These are phyloP conservation scores for Drosophila barbarae DNA, from an alignment of 2,888 invertebrate genomes.

Conservation along the genomic window DNA sequence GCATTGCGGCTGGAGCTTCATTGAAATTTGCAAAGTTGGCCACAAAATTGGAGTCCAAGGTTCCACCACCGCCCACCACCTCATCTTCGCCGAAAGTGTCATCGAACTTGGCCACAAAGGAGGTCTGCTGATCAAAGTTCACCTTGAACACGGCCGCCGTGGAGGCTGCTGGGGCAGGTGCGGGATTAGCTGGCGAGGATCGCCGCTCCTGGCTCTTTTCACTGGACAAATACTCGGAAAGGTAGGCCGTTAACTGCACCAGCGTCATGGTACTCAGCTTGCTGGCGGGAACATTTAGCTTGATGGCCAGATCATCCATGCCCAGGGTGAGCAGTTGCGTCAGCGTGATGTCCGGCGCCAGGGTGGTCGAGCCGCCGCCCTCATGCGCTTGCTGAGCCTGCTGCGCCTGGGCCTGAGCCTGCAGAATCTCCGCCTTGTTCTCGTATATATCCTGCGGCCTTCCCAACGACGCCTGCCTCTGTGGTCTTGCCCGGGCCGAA, in stretches of 20 bases:
- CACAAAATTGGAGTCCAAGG: conserved; percentile 80
- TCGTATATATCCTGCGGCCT: conserved; percentile 76
- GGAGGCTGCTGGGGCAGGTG: conserved; percentile 12
- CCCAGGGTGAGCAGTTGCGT: conserved; percentile 90
- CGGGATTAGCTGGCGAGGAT: conserved; percentile 24
- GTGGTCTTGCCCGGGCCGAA: conserved; percentile 69
- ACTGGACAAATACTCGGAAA: conserved; percentile 82
- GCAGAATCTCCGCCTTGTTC: conserved; percentile 77
- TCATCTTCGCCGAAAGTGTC: conserved; percentile 82
- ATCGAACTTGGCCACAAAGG: conserved; percentile 83
- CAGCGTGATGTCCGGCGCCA: conserved; percentile 86
- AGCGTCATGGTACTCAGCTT: conserved; percentile 92
- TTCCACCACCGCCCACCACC: conserved; percentile 16
- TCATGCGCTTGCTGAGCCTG: conserved; percentile 42
- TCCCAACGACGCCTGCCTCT: conserved; percentile 66
- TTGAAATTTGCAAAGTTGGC: conserved; percentile 85
- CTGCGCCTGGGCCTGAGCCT: conserved; percentile 62
- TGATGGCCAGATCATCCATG: conserved; percentile 88
- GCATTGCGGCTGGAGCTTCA: conserved; percentile 46
- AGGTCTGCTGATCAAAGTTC: conserved; percentile 79
- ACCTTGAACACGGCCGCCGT: conserved; percentile 77
- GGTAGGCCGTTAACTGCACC: conserved; percentile 90
- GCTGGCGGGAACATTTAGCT: conserved; percentile 87
- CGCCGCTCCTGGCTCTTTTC: conserved; percentile 74
- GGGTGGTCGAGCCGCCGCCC: conserved; percentile 34